Evolutionary conservation across 2,113 vertebrate genomes (phyloP).

Genomic region (Carollia perspicillata): DNA sequence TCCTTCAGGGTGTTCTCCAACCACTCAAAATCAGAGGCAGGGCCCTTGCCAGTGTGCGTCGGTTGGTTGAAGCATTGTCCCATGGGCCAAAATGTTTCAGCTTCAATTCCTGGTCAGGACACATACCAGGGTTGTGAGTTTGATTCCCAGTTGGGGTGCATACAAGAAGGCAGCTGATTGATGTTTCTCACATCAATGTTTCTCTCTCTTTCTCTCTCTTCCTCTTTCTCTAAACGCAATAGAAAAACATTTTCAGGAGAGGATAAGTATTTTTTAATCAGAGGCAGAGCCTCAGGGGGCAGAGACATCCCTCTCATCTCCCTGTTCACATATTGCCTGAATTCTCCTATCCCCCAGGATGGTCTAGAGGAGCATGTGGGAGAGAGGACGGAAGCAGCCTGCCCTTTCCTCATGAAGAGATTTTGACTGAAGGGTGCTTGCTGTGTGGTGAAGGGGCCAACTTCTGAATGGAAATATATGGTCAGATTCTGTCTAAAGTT

Average conservation of each 20-base stretch:
- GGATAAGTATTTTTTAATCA: neutral
- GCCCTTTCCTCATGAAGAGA: neutral
- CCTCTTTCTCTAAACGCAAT: too few relatives aligned
- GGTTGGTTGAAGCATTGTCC: too few relatives aligned
- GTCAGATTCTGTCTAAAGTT: neutral
- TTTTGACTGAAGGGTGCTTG: neutral
- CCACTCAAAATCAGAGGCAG: neutral
- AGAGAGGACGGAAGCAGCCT: neutral
- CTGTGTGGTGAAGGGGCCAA: neutral
- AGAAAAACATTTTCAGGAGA: too few relatives aligned
- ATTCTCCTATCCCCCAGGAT: neutral
- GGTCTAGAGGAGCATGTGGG: neutral
- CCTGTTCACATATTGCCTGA: fast-evolving
- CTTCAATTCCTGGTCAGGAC: too few relatives aligned
- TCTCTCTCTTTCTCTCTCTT: too few relatives aligned
- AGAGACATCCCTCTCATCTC: neutral
- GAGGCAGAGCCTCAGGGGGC: neutral
- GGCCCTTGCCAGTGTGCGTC: neutral
- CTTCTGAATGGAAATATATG: neutral
- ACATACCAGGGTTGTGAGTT: too few relatives aligned
- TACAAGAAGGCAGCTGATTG: too few relatives aligned
- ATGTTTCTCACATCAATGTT: too few relatives aligned
- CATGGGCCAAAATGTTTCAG: too few relatives aligned
- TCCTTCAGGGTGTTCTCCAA: neutral
- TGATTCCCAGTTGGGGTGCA: too few relatives aligned